Evolutionary conservation across 2,797 vertebrate genomes (phyloP).

Genomic region (Psittacula echo): DNA sequence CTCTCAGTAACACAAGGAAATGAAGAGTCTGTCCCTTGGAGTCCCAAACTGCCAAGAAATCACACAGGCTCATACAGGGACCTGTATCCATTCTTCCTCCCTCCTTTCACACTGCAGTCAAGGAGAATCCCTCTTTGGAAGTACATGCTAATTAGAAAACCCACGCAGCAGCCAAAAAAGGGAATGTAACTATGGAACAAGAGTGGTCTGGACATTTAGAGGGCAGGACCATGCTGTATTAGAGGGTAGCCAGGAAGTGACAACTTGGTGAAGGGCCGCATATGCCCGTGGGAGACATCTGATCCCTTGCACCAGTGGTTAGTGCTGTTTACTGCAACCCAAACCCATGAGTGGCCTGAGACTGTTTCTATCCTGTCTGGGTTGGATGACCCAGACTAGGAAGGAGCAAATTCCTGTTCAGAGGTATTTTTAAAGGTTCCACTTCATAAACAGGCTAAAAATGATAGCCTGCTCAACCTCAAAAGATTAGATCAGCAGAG

Average conservation of each 20-base stretch:
- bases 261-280: background rate
- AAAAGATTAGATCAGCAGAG: conserved; percentile 35
- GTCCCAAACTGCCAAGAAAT: background rate
- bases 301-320: background rate
- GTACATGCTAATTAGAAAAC: conserved; percentile 48
- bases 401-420: conserved; percentile 22
- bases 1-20: background rate
- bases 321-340: conserved; percentile 16
- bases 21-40: background rate
- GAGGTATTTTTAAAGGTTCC: conserved; percentile 66
- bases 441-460: conserved; percentile 44
- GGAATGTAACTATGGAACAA: conserved; percentile 7
- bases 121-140: background rate
- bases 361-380: background rate
- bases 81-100: background rate
- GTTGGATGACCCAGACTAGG: background rate
- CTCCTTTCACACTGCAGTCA: background rate
- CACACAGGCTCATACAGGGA: background rate
- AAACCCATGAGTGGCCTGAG: background rate
- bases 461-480: conserved; percentile 7
- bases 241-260: background rate
- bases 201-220: background rate
- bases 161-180: conserved; percentile 55
- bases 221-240: background rate
- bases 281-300: background rate